These are phyloP conservation scores for Tupiocoris notatus DNA, from an alignment of 2,888 invertebrate genomes.

Conservation along the genomic window DNA sequence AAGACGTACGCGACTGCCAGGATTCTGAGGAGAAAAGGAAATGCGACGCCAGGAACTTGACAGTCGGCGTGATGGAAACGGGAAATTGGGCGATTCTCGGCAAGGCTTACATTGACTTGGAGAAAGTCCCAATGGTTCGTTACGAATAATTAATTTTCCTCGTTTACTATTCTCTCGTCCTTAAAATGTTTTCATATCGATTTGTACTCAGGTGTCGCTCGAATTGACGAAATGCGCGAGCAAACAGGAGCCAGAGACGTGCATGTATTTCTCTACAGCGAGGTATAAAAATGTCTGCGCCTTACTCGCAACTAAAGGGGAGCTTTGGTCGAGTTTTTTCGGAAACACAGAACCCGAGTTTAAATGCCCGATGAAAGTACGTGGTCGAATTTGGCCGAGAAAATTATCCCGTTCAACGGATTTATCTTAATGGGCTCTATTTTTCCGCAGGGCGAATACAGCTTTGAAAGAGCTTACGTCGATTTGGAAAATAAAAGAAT, in stretches of 20 bases:
- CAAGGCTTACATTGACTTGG: not conserved
- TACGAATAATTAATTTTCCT: not conserved
- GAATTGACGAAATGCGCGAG: constrained; percentile 19
- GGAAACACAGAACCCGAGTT: not conserved
- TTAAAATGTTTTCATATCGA: no score
- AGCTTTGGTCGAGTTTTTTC: constrained; percentile 16
- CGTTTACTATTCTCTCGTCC: no score
- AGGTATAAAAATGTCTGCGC: not conserved
- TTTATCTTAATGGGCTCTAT: not conserved
- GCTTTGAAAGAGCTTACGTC: not conserved
- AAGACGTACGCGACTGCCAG: constrained; percentile 2
- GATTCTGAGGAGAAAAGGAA: not conserved
- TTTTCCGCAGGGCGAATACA: not conserved
- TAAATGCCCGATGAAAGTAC: constrained; percentile 17
- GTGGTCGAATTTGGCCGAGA: not conserved
- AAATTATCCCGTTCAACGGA: not conserved
- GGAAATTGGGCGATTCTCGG: constrained; percentile 5
- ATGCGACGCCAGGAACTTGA: constrained; percentile 9
- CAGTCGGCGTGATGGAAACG: constrained; percentile 15
- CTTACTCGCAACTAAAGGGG: not conserved
- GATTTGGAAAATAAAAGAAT: not conserved
- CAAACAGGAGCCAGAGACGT: constrained; percentile 26
- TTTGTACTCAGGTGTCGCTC: not conserved
- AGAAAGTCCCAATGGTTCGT: not conserved
- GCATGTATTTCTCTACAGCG: constrained; percentile 9